Evolutionary conservation across 2,797 vertebrate genomes (phyloP), one percentile per base, ranked within the genome.

Genomic region (Champsocephalus esox): DNA sequence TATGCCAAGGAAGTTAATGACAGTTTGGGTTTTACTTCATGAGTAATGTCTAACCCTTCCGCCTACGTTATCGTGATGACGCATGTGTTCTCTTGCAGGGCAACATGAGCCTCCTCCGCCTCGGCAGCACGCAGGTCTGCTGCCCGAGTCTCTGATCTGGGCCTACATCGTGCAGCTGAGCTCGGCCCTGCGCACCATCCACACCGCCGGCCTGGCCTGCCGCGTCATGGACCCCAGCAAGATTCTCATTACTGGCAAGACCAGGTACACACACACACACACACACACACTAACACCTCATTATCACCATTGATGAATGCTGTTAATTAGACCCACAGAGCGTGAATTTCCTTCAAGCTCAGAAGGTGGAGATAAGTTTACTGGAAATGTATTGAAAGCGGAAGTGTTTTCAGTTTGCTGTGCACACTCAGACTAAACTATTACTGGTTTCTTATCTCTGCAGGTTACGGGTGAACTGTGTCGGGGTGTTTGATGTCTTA

Each of bases 221-320:
- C 95, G 98, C 55, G 97, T 99, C 76, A 99, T 99, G 98, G 98
- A 99, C 91, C 98, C 98, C 89, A 99, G 97, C 66, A 99, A 99
- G 93, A 99, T 99, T 94, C 95, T 99, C 78, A 98, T 99, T 87
- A 99, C 97, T 45, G 97, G 98, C 87, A 99, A 99, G 93, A 99
- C 98, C 68, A 98, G 98, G 98, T 99, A 95, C 9, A 38, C 5
- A 0, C 34, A 60, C 3, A 70, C 3, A 19, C 19, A 19, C 19
- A 95, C 9, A 38, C 5, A 0, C 34, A 60, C 3, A 70, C 3
- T 38, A n/a, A 61, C 13, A 32, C 6, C 0, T 19, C 4, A 38
- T 32, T 5, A 16, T 75, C 28, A 65, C 4, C 21, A 28, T 17
- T 24, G 1, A 11, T 10, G 11, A 32, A 11, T 44, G 12, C n/a